Percentiles rank a stretch among this genome's conserved stretches.
Conservation (phyloP, 2,888 invertebrate species). For the Ennomos erosarius region DNA sequence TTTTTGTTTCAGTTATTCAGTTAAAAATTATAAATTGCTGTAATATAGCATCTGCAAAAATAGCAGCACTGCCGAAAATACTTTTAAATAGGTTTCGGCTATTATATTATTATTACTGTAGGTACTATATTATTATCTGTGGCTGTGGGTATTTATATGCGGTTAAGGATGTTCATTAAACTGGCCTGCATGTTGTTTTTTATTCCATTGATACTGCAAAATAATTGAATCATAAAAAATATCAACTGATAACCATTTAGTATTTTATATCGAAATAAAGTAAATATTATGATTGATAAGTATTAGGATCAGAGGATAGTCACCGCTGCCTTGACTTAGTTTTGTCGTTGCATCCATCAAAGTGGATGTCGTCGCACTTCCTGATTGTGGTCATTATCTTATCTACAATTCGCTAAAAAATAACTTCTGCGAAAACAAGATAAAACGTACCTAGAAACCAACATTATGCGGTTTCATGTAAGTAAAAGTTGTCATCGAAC, state of each 20-base stretch:
- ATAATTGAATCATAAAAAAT: neutral
- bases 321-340: constrained; percentile 36
- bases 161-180: too few species aligned
- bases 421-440: constrained; percentile 12
- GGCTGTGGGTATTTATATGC: too few species aligned
- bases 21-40: too few species aligned
- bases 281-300: constrained; percentile 10
- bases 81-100: too few species aligned
- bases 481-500: too few species aligned
- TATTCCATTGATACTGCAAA: too few species aligned
- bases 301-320: constrained; percentile 11
- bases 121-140: too few species aligned
- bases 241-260: neutral
- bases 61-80: too few species aligned
- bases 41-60: too few species aligned
- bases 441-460: neutral
- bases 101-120: too few species aligned
- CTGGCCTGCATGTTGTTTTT: too few species aligned
- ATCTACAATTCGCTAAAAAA: constrained; percentile 16
- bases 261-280: constrained; percentile 11
- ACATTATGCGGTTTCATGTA: neutral
- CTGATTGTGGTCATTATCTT: constrained; percentile 32
- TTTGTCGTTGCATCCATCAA: constrained; percentile 27
- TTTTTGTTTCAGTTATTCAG: too few species aligned
- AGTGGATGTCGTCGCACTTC: constrained; percentile 32